Base-by-base conservation (phyloP, 2,113 vertebrate species). In the Chroicocephalus ridibundus region DNA sequence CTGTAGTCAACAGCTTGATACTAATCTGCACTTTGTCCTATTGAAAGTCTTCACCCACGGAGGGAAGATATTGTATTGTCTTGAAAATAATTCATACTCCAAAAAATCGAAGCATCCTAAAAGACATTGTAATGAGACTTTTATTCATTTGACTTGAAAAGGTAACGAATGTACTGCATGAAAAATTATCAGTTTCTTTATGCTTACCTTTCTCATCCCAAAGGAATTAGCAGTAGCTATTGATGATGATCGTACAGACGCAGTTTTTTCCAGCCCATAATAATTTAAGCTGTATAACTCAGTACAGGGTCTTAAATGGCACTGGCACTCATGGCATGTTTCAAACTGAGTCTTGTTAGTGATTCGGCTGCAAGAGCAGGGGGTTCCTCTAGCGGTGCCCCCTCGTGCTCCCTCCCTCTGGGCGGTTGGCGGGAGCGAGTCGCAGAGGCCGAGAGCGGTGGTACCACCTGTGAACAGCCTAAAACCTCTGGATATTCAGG, bases 161-260 rank as follows among this genome's bases (percentile, higher is more conserved):
- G 21, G 21, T 47, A 77, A 66, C 2, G 0, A 83, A 52, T 70
- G 7, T 2, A 9, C 26, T 64, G 34, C 22, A 5, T 91, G 40
- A 29, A 86, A 62, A 83, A 31, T 44, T 38, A 4, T 46, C 36
- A 19, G 14, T 61, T 54, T 75, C 20, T 29, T 49, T 62, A 13
- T 66, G 21, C 21, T 58, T 82, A 26, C 3, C 15, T 71, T 26
- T 80, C 46, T 78, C 13, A 36, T 62, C 54, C n/a, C 51, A 34
- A 44, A 60, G 38, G n/a, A 60, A 13, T 68, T 47, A 71, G 17
- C 40, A 19, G 83, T 58, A 66, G 13, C 25, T 87, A 10, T 38
- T 2, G 4, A 13, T 82, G 40, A 34, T 34, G 26, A 29, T 74
- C 0, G 0, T 38, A 31, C 29, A 68, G n/a, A 51, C 34, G 62